Percentiles rank a stretch among this genome's conserved stretches.
phyloP scores from a whole-genome alignment of 2,797 vertebrate species.

The Pseudochaenichthys georgianus region DNA sequence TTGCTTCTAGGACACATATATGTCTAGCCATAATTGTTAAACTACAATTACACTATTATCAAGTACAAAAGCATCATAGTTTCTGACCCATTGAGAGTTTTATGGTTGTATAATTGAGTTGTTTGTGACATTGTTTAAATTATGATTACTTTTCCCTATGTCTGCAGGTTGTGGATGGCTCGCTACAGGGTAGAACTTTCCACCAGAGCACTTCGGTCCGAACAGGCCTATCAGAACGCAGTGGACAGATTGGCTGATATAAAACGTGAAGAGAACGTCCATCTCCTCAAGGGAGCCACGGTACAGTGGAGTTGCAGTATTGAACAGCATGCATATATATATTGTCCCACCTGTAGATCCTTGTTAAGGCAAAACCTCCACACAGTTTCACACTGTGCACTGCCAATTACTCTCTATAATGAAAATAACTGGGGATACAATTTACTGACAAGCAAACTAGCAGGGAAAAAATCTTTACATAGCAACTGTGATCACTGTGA shows the following conservation, averaged over 20 bases:
- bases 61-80: neutral
- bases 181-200: slow-evolving; percentile 86
- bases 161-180: slow-evolving; percentile 89
- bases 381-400: neutral
- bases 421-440: neutral
- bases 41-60: neutral
- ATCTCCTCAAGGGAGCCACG: slow-evolving; percentile 84
- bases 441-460: neutral
- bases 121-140: neutral
- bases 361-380: neutral
- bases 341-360: neutral
- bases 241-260: slow-evolving; percentile 89
- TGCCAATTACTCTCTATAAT: neutral
- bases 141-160: slow-evolving; percentile 15
- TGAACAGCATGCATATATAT: neutral
- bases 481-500: neutral
- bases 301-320: slow-evolving; percentile 49
- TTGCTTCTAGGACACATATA: slow-evolving; percentile 18
- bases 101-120: neutral
- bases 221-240: slow-evolving; percentile 85
- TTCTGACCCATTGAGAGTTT: neutral
- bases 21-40: slow-evolving; percentile 4
- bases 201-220: slow-evolving; percentile 69
- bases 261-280: slow-evolving; percentile 86
- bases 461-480: neutral